Base-by-base conservation (phyloP, 2,113 vertebrate species). In the Pangasianodon gigas region DNA sequence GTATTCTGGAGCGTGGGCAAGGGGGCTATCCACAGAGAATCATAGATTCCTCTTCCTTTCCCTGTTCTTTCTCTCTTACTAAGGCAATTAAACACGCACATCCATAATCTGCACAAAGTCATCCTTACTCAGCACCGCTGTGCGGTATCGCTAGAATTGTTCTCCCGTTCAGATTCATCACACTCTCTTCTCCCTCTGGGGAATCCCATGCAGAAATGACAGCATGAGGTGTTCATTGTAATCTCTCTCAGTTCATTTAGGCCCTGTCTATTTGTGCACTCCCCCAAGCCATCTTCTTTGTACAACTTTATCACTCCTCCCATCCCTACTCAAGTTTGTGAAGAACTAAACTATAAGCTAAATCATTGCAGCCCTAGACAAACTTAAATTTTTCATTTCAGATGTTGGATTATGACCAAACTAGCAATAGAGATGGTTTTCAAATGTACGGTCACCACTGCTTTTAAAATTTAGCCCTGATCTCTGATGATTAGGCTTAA, bases 81-180 rank as follows among this genome's bases (percentile, higher is more conserved):
- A 44, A 62, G 19, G 41, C 32, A 89, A 84, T 84, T 37, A 84
- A 84, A 58, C 46, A 46, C 48, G 74, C 44, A 48, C 69, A 89
- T 89, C n/a, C 37, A 54, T 84, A 56, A 89, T 82, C 51, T 48
- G 10, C 48, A 29, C 52, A 51, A 37, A 81, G 65, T 18, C 74
- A 48, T 84, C 52, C 41, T 89, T 74, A 44, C 69, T 84, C 60
- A 32, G 60, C 7, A 6, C 52, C 4, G 21, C 65, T 44, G 41
- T 84, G 62, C 8, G 11, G 18, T 52, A 37, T 82, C 4, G 0
- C 44, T 41, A 24, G 26, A 29, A 32, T n/a, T 56, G n/a, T 46
- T 56, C 29, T 21, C 8, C n/a, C 9, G 6, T 81, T 71, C 52
- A 82, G 83, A 81, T 71, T 41, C 26, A 51, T 89, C 84, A 29